A percentile compares a stretch with the other conserved stretches of the same genome.
Conservation (phyloP, 2,888 invertebrate genomes). For the Drosophila yooni region DNA sequence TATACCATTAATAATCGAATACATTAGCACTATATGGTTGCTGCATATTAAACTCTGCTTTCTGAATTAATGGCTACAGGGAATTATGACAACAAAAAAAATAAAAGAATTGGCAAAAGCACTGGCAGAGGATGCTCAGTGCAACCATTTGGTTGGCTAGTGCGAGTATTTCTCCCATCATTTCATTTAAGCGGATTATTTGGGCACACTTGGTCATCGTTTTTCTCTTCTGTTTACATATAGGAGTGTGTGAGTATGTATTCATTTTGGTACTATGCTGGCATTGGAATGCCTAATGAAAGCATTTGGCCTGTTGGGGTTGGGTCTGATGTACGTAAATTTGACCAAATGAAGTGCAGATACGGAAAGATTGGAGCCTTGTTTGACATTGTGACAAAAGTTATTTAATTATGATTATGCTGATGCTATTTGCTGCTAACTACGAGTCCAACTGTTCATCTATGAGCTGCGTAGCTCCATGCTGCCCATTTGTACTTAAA, state of each 20-base stretch:
- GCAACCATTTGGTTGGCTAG: constrained; percentile 59
- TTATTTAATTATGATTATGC: constrained; percentile 79
- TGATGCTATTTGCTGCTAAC: constrained; percentile 54
- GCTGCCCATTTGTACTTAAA: constrained; percentile 72
- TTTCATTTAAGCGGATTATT: constrained; percentile 81
- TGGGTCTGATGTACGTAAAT: constrained; percentile 60
- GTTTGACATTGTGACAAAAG: constrained; percentile 75
- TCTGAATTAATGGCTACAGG: constrained; percentile 1
- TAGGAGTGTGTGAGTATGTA: constrained; percentile 16
- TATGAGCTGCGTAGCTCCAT: constrained; percentile 36
- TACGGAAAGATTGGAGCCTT: constrained; percentile 27
- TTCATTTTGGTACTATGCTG: constrained; percentile 35
- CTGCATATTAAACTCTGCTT: background rate
- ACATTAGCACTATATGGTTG: background rate
- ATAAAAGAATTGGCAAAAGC: constrained; percentile 63
- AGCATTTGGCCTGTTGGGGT: constrained; percentile 42
- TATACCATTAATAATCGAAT: background rate
- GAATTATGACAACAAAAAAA: constrained; percentile 7
- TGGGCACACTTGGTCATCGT: constrained; percentile 69
- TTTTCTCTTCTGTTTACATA: constrained; percentile 25
- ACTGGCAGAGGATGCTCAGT: constrained; percentile 58
- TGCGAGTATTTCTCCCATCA: constrained; percentile 66
- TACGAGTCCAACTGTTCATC: constrained; percentile 48
- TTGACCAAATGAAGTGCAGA: constrained; percentile 72
- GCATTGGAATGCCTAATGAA: constrained; percentile 76